Base-by-base conservation (phyloP, 2,888 invertebrate species). In the Brachypalpus laphriformis region DNA sequence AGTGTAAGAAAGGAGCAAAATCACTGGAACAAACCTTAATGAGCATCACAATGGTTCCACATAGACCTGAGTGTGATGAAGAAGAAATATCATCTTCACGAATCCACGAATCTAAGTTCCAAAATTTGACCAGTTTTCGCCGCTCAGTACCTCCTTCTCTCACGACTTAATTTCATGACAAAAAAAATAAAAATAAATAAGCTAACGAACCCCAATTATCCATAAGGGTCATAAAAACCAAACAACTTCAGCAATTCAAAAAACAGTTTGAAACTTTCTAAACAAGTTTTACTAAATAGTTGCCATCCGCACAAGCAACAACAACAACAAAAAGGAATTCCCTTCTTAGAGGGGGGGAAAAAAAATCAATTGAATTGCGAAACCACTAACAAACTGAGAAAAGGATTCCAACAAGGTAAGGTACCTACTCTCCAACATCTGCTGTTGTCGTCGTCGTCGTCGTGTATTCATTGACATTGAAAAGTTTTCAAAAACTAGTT, bases 401-500 rank as follows among this genome's bases (percentile, higher is more conserved):
- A 20, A 47, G 28, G 42, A 47, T 16, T 16, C 18, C 14, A 3
- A 31, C 65, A 37, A 28, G 4, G 25, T 5, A 25, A 25, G n/a
- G 25, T 25, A 25, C 5, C 3, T 7, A 37, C 34, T 9, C 18
- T 14, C 25, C 14, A 14, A 40, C 59, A 42, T 22, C 37, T 42
- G 25, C n/a, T n/a, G n/a, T n/a, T n/a, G n/a, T n/a, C n/a, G n/a
- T n/a, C n/a, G n/a, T 14, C 5, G 22, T 14, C 16, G 11, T 37
- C n/a, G 25, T 28, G 28, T 28, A 28, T 7, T 37, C 34, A 16
- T 9, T 51, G 61, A 25, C 72, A 72, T 72, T 72, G 72, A 72
- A 72, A n/a, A 61, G 61, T 61, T 61, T n/a, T n/a, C n/a, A 7
- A 56, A 65, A 76, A 76, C 82, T 71, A 42, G 76, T 71, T 82